A percentile compares a stretch with the other conserved stretches of the same genome.
These are phyloP conservation scores for Limnephilus marmoratus DNA, from an alignment of 2,888 invertebrate genomes.

Conservation along the genomic window DNA sequence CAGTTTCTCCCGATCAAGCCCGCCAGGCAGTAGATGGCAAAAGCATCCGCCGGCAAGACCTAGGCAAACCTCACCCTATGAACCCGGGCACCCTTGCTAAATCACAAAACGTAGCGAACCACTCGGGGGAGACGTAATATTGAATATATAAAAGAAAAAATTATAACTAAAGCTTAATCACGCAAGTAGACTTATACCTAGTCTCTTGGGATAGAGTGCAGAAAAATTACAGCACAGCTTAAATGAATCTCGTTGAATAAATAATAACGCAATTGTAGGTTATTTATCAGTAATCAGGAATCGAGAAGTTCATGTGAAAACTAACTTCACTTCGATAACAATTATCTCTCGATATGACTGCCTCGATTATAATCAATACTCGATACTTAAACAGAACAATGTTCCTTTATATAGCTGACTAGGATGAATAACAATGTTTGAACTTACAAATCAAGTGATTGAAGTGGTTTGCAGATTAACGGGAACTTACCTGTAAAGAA, in stretches of 20 bases:
- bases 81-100: too few relatives aligned
- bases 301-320: neutral
- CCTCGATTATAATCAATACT: neutral
- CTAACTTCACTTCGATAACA: neutral
- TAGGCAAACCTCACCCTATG: too few relatives aligned
- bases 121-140: too few relatives aligned
- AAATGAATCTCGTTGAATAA: neutral
- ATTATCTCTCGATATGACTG: neutral
- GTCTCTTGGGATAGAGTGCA: neutral
- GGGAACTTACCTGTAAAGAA: slow-evolving; percentile 4
- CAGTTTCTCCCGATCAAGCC: too few relatives aligned
- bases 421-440: neutral
- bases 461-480: neutral
- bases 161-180: too few relatives aligned
- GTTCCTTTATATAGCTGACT: too few relatives aligned
- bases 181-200: neutral
- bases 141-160: too few relatives aligned
- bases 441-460: neutral
- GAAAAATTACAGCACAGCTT: neutral
- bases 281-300: neutral
- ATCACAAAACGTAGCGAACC: too few relatives aligned
- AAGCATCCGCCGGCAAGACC: too few relatives aligned
- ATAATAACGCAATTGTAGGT: neutral
- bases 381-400: too few relatives aligned
- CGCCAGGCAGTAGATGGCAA: too few relatives aligned